Percentiles rank a stretch among this genome's conserved stretches.
These are phyloP conservation scores for Tragelaphus oryx DNA, from an alignment of 2,797 vertebrate species.

Conservation along the genomic window DNA sequence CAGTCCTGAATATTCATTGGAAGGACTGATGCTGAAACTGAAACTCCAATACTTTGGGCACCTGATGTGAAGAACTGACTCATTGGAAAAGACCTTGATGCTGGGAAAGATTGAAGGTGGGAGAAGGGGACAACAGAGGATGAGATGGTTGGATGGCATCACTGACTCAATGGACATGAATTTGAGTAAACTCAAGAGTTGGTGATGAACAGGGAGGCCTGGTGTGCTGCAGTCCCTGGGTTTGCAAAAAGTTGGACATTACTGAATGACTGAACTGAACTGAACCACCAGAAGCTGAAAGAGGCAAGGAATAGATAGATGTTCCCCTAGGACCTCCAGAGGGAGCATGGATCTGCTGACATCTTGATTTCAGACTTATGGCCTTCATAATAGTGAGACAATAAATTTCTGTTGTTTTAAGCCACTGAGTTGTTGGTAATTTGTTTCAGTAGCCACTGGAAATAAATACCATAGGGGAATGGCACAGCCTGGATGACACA, in stretches of 20 bases:
- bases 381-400: background rate
- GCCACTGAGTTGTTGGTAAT: background rate
- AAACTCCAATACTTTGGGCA: background rate
- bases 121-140: background rate
- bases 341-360: background rate
- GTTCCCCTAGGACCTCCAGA: background rate
- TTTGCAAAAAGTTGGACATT: fast-evolving
- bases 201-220: background rate
- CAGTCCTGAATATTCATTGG: background rate
- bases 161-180: background rate
- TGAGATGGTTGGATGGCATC: background rate
- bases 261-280: background rate
- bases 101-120: background rate
- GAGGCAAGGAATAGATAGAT: background rate
- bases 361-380: background rate
- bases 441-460: background rate
- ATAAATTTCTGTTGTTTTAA: background rate
- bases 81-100: background rate
- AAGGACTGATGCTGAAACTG: background rate
- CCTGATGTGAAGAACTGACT: background rate
- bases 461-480: background rate
- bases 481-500: background rate
- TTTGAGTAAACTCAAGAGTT: background rate
- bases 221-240: background rate
- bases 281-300: background rate